Percentiles rank a stretch among this genome's conserved stretches.
phyloP scores from a whole-genome alignment of 2,113 vertebrate genomes.

The Orthonyx spaldingii region DNA sequence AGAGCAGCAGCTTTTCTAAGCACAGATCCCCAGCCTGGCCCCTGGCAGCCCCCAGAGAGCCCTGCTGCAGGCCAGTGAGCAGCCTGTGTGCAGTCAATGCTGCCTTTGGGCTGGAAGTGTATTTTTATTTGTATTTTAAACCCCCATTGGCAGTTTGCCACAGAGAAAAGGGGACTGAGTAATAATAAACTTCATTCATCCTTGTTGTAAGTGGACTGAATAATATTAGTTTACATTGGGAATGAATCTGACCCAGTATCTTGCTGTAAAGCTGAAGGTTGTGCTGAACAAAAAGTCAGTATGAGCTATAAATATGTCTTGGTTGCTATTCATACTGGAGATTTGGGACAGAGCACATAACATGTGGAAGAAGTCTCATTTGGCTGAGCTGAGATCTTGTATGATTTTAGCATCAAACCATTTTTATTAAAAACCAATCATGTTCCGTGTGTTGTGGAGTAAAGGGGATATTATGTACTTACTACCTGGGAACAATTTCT shows the following conservation, averaged over 20 bases:
- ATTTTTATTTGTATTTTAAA: not conserved
- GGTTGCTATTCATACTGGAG: not conserved
- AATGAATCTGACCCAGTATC: not conserved
- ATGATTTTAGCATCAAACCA: not conserved
- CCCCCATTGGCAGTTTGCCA: not conserved
- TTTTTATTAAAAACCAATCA: not conserved
- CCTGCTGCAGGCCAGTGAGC: not conserved
- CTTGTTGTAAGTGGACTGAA: not conserved
- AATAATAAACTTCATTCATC: constrained; percentile 42
- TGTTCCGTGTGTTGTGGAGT: not conserved
- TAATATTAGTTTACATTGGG: not conserved
- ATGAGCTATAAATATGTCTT: constrained; percentile 27
- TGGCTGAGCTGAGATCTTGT: not conserved
- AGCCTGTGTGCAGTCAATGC: not conserved
- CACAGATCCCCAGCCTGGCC: not conserved
- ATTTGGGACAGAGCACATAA: not conserved
- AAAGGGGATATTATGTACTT: not conserved
- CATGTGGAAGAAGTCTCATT: not conserved
- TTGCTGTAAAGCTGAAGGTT: not conserved
- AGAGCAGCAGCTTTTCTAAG: not conserved
- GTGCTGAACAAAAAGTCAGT: constrained; percentile 13
- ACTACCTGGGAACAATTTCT: not conserved
- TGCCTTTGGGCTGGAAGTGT: not conserved
- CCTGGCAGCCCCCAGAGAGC: not conserved
- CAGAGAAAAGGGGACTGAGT: not conserved